phyloP scores from a whole-genome alignment of 2,888 invertebrate species.

The Drosophila kokeensis region DNA sequence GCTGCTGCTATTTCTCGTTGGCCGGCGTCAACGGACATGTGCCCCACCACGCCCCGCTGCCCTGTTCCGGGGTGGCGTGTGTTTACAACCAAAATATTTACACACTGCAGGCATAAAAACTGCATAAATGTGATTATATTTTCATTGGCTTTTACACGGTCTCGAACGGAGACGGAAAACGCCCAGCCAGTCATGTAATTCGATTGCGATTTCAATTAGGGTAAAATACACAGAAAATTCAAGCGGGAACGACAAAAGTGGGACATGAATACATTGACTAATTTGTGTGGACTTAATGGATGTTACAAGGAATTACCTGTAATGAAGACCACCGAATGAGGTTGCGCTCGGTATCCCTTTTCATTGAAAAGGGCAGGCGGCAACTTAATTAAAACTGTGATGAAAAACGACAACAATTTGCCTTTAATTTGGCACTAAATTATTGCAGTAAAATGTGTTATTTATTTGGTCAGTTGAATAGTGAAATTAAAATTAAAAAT shows the following conservation, averaged over 20 bases:
- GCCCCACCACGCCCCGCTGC: conserved; percentile 1
- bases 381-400: conserved; percentile 1
- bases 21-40: conserved; percentile 37
- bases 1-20: conserved; percentile 22
- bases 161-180: conserved; percentile 4
- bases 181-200: conserved; percentile 66
- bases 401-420: neutral
- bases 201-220: conserved; percentile 81
- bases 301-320: conserved; percentile 23
- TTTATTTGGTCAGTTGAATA: neutral
- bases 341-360: conserved; percentile 1
- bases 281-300: conserved; percentile 19
- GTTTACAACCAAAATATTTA: conserved; percentile 77
- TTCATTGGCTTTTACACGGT: conserved; percentile 70
- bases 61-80: conserved; percentile 32
- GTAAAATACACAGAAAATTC: conserved; percentile 68
- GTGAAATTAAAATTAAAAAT: neutral
- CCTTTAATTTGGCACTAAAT: neutral
- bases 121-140: conserved; percentile 81
- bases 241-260: conserved; percentile 26
- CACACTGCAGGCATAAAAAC: conserved; percentile 81
- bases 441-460: neutral
- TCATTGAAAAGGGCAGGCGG: neutral
- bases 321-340: conserved; percentile 13
- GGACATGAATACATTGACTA: conserved; percentile 19